These are phyloP conservation scores for Andrena chrysosceles DNA, from an alignment of 2,888 invertebrate genomes.

Conservation along the genomic window DNA sequence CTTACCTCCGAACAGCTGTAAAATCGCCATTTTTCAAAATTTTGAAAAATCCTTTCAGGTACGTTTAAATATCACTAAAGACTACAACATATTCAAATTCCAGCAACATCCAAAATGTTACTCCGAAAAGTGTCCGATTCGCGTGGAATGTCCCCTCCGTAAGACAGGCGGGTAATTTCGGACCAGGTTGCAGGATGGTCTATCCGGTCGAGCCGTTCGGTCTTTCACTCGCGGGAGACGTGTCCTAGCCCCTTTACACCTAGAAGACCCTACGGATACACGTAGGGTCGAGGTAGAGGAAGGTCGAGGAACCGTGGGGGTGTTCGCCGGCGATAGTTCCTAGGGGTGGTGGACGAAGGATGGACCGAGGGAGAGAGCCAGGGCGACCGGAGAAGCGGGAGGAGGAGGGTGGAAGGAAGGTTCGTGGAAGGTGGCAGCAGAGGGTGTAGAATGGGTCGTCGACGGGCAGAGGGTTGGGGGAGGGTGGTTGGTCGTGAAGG, in stretches of 20 bases:
- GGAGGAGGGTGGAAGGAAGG: conserved; percentile 35
- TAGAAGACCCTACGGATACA: conserved; percentile 41
- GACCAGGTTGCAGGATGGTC: conserved; percentile 41
- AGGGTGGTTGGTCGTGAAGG: conserved; percentile 61
- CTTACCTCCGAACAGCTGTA: too few species aligned
- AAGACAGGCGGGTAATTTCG: conserved; percentile 50
- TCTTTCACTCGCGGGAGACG: conserved; percentile 12
- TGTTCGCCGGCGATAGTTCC: conserved; percentile 45
- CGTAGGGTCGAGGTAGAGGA: conserved; percentile 64
- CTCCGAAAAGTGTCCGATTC: too few species aligned
- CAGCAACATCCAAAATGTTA: too few species aligned
- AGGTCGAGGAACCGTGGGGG: conserved; percentile 54
- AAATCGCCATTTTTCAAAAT: too few species aligned
- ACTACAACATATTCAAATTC: too few species aligned
- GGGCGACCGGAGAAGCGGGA: not conserved
- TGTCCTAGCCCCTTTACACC: conserved; percentile 47
- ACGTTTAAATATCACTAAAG: too few species aligned
- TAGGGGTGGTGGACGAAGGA: conserved; percentile 67
- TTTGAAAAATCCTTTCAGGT: too few species aligned
- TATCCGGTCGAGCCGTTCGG: conserved; percentile 8
- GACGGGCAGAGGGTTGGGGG: conserved; percentile 43
- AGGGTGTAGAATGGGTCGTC: conserved; percentile 71
- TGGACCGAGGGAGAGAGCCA: conserved; percentile 61
- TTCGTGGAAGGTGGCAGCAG: conserved; percentile 64
- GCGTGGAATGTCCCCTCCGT: too few species aligned